These are phyloP conservation scores for Herminia tarsipennalis DNA, from an alignment of 2,888 invertebrate species.

Conservation along the genomic window DNA sequence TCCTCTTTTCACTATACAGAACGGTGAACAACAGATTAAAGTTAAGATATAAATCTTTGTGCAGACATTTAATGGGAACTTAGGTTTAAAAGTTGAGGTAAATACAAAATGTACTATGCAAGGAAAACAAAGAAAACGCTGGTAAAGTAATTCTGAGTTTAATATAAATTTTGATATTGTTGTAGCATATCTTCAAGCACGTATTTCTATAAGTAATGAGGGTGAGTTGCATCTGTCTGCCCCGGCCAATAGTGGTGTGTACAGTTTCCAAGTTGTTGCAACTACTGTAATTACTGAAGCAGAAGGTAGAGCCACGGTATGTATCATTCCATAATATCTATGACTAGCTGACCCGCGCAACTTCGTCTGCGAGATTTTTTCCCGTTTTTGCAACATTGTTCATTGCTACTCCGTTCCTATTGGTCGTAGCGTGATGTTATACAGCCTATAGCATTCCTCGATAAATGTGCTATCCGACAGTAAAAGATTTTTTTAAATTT, in stretches of 20 bases:
- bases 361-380: no score
- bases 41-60: no score
- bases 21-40: no score
- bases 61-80: no score
- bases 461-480: neutral
- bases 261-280: slow-evolving; percentile 66
- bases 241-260: slow-evolving; percentile 59
- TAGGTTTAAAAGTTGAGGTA: no score
- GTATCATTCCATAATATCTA: slow-evolving; percentile 10
- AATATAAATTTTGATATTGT: slow-evolving; percentile 23
- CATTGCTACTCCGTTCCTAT: no score
- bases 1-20: slow-evolving; percentile 5
- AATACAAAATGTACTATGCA: no score
- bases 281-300: slow-evolving; percentile 59
- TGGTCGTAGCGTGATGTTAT: no score
- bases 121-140: neutral
- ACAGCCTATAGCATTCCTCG: no score
- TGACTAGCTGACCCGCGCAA: no score
- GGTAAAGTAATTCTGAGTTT: neutral
- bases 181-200: slow-evolving; percentile 64
- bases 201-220: slow-evolving; percentile 60
- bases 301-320: slow-evolving; percentile 61
- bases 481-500: no score
- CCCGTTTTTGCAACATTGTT: no score
- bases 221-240: slow-evolving; percentile 70